A percentile compares a stretch with the other conserved stretches of the same genome.
These are phyloP conservation scores for Gorsachius magnificus DNA, from an alignment of 2,797 vertebrate genomes.

Conservation along the genomic window DNA sequence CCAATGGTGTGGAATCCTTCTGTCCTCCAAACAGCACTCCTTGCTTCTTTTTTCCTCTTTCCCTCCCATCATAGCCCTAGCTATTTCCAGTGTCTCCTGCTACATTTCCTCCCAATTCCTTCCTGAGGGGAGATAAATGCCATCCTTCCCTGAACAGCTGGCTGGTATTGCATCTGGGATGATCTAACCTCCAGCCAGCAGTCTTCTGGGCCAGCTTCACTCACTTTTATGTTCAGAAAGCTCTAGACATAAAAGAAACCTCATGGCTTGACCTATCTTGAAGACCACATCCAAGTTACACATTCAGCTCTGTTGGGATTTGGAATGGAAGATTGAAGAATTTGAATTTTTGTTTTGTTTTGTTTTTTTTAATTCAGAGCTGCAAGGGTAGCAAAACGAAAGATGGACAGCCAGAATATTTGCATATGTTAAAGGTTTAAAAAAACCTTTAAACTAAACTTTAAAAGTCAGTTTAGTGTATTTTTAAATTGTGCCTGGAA, in stretches of 20 bases:
- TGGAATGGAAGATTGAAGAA: neutral
- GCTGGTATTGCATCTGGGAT: neutral
- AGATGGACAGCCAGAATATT: neutral
- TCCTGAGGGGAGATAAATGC: neutral
- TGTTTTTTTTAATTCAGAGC: neutral
- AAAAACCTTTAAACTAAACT: neutral
- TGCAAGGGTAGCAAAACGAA: neutral
- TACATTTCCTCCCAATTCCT: neutral
- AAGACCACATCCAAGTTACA: neutral
- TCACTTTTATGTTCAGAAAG: neutral
- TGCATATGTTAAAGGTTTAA: neutral
- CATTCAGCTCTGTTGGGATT: neutral
- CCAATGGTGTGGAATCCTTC: neutral
- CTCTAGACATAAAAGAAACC: neutral
- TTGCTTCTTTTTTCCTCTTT: neutral
- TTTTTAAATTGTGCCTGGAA: constrained; percentile 3
- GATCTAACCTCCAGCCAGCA: neutral
- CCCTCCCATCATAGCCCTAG: neutral
- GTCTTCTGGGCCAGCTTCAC: neutral
- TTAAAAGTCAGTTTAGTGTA: neutral
- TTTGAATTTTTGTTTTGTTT: neutral
- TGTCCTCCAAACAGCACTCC: neutral
- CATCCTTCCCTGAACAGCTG: neutral
- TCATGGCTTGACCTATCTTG: neutral
- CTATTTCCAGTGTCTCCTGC: neutral